phyloP scores from a whole-genome alignment of 2,888 invertebrate genomes.

The Gonocerus acuteangulatus region DNA sequence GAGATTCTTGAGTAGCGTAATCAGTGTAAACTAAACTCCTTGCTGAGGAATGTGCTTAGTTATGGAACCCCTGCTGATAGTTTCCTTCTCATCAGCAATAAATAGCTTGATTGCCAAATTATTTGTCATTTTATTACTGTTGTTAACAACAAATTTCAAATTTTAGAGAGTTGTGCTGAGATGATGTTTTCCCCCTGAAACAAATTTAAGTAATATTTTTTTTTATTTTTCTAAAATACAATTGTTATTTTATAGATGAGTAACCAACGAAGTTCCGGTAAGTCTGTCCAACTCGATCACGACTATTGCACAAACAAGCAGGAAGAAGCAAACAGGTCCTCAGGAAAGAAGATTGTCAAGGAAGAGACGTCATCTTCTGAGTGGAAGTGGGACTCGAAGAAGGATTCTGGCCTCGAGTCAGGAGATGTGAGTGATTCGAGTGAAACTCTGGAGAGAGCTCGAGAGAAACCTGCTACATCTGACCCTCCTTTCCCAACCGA shows the following conservation, averaged over 20 bases:
- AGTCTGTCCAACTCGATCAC: constrained; percentile 50
- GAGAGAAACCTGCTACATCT: neutral
- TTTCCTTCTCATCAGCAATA: too few relatives aligned
- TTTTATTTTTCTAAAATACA: too few relatives aligned
- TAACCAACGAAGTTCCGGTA: constrained; percentile 31
- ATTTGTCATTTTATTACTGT: too few relatives aligned
- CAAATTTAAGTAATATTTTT: too few relatives aligned
- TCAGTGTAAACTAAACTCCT: too few relatives aligned
- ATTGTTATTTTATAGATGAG: neutral
- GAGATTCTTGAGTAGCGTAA: too few relatives aligned
- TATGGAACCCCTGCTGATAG: too few relatives aligned
- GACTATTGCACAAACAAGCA: constrained; percentile 48
- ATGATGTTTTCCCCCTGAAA: too few relatives aligned
- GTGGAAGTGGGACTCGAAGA: constrained; percentile 40
- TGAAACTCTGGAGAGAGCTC: constrained; percentile 35
- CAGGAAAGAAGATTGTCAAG: neutral
- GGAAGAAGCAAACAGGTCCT: neutral
- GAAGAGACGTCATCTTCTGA: neutral
- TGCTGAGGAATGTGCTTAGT: too few relatives aligned
- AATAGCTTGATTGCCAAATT: too few relatives aligned
- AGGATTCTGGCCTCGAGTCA: constrained; percentile 45
- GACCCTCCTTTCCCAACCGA: neutral
- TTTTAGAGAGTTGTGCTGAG: too few relatives aligned
- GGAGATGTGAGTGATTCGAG: constrained; percentile 44
- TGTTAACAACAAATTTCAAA: too few relatives aligned